Evolutionary conservation across 2,113 vertebrate species (phyloP), one percentile per base, ranked within the genome.

Genomic region (Mormyrus iriodes): DNA sequence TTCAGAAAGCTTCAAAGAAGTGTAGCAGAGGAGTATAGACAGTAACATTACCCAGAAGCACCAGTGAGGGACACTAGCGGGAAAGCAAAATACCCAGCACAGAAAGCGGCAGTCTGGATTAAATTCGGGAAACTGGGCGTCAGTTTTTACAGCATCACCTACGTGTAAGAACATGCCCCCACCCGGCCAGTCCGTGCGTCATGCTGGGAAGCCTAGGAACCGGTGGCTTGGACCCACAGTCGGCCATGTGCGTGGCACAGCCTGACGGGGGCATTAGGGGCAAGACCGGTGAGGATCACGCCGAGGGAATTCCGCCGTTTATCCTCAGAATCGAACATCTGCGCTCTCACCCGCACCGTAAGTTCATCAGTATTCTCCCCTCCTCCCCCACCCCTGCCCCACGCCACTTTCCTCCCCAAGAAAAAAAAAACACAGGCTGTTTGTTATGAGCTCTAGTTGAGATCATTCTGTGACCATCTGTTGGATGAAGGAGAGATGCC

Each of bases 391-490:
- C 51, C 46, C 27, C 46, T 17, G 19, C n/a, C n/a, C n/a, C 21
- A 21, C 24, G 2, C 24, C 6, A 61, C n/a, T 61, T 61, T 61
- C 35, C n/a, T n/a, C 48, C 48, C 48, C 49, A 24, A 73, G 44
- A 4, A 31, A n/a, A 12, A 52, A 35, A 82, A 85, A 49, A 31
- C 4, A 2, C 35, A 88, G 31, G 12, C 49, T n/a, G 31, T 82
- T 35, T 35, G 46, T 39, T 69, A 24, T 35, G 19, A 21, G 39
- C 55, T 53, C 17, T 19, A 31, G 53, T 46, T 51, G 9, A 91
- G 89, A 90, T 88, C 90, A 84, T 61, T 73, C 91, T 93, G 90
- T 93, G 93, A 93, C 93, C 93, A 93, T 93, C 93, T 94, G 92
- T 92, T 91, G 94, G 93, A 90, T 89, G 85, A 31, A 88, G 21